These are phyloP conservation scores for Prietella phreatophila DNA, from an alignment of 2,113 vertebrate species.

Conservation along the genomic window DNA sequence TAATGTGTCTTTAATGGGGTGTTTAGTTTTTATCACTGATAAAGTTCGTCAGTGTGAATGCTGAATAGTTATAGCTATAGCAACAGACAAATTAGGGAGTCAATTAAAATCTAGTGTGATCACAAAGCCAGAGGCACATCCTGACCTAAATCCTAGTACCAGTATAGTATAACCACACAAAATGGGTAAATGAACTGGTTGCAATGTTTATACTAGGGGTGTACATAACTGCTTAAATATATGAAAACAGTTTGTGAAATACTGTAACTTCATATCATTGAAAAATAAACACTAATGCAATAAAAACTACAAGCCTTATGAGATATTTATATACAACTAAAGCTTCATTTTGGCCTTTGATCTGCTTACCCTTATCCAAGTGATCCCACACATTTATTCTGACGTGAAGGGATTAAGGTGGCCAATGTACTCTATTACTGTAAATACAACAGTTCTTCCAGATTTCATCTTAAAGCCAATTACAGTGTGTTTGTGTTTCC, in stretches of 20 bases:
- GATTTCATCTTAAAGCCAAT: not conserved
- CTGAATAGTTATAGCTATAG: constrained; percentile 5
- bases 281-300: not conserved
- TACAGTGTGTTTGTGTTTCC: not conserved
- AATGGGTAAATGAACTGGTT: not conserved
- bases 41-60: not conserved
- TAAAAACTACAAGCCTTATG: not conserved
- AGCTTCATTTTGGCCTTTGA: not conserved
- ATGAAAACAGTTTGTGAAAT: not conserved
- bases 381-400: not conserved
- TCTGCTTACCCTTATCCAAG: not conserved
- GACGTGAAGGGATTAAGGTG: not conserved
- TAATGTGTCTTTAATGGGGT: not conserved
- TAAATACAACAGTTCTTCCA: not conserved
- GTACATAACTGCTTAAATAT: not conserved
- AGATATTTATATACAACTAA: not conserved
- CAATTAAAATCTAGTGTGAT: not conserved
- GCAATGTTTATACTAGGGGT: not conserved
- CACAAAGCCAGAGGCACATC: not conserved
- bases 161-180: not conserved
- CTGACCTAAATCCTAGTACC: not conserved
- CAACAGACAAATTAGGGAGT: not conserved
- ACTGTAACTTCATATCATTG: not conserved
- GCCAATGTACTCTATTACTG: not conserved
- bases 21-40: not conserved